A percentile compares a stretch with the other conserved stretches of the same genome.
phyloP scores from a whole-genome alignment of 92 coral and sea anemone genomes.

The Metridium senile region DNA sequence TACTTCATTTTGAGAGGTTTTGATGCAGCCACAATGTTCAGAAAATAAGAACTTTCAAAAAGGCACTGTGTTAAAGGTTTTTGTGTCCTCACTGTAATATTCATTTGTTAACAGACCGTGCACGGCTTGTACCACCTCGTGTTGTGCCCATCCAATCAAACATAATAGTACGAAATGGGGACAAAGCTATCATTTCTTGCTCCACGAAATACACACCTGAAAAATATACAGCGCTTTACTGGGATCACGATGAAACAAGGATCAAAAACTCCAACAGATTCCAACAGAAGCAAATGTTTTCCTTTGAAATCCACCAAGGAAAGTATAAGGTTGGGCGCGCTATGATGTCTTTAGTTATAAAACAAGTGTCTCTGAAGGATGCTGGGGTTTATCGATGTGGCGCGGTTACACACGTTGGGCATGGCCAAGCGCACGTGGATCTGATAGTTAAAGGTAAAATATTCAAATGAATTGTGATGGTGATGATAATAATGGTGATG shows the following conservation, averaged over 20 bases:
- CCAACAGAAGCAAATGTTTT: conserved; percentile 5
- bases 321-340: conserved; percentile 6
- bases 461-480: too few relatives aligned
- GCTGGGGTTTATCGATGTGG: too few relatives aligned
- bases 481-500: too few relatives aligned
- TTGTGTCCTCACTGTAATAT: too few relatives aligned
- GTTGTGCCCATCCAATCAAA: background rate
- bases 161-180: conserved; percentile 3
- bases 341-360: too few relatives aligned
- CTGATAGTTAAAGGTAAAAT: too few relatives aligned
- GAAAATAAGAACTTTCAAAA: background rate
- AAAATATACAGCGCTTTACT: conserved; percentile 21
- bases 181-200: conserved; percentile 10
- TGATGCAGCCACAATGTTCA: too few relatives aligned
- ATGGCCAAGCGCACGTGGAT: too few relatives aligned
- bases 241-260: conserved; percentile 10
- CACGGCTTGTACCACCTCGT: background rate
- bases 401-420: too few relatives aligned
- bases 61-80: background rate
- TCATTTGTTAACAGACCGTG: background rate
- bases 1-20: too few relatives aligned
- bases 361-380: too few relatives aligned
- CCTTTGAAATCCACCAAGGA: background rate
- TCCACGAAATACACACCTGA: conserved; percentile 1
- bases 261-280: background rate